Evolutionary conservation across 2,888 invertebrate genomes (phyloP).

Genomic region (Euclidia mi): DNA sequence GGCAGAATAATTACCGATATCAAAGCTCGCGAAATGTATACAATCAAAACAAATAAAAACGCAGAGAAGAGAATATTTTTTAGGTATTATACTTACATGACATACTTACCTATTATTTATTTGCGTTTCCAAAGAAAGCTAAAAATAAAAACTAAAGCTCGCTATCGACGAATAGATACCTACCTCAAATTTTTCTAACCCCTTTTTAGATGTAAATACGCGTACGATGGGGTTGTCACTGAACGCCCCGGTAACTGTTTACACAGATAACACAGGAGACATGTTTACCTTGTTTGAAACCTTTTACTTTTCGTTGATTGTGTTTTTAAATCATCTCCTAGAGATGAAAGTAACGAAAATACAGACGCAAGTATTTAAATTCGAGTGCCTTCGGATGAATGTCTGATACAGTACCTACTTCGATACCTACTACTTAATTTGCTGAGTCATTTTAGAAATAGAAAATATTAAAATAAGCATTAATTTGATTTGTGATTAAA

Average conservation of each 20-base stretch:
- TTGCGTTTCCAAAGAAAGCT: too few relatives aligned
- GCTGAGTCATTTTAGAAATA: too few relatives aligned
- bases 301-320: slow-evolving; percentile 73
- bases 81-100: too few relatives aligned
- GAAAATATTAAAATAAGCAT: too few relatives aligned
- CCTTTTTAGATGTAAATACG: slow-evolving; percentile 75
- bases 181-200: slow-evolving; percentile 62
- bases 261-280: slow-evolving; percentile 61
- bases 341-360: slow-evolving; percentile 49
- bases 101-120: too few relatives aligned
- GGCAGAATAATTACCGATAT: too few relatives aligned
- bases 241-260: slow-evolving; percentile 48
- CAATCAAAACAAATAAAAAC: too few relatives aligned
- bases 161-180: background rate
- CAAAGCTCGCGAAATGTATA: too few relatives aligned
- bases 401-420: background rate
- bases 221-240: slow-evolving; percentile 63
- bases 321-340: slow-evolving; percentile 72
- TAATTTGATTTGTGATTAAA: too few relatives aligned
- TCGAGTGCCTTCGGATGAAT: slow-evolving; percentile 1
- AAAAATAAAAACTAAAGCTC: background rate
- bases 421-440: background rate
- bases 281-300: slow-evolving; percentile 56
- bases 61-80: too few relatives aligned
- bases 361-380: slow-evolving; percentile 34